These are phyloP conservation scores for Eurosta solidaginis DNA, from an alignment of 1,140 invertebrate genomes.

Conservation along the genomic window DNA sequence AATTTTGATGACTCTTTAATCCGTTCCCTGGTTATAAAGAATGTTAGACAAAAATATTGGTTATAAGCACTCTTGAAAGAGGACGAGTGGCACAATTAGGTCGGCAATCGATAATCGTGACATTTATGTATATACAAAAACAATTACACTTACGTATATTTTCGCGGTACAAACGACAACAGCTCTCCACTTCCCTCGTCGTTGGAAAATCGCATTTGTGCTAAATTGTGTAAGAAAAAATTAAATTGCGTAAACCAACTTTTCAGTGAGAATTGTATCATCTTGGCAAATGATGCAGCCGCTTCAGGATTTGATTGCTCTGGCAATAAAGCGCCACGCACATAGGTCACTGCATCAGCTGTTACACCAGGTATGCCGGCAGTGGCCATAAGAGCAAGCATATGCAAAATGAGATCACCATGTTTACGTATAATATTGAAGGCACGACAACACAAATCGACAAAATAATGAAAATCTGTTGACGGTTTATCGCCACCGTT, in stretches of 20 bases:
- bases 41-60: no score
- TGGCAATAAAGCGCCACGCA: conserved; percentile 87
- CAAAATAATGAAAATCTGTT: conserved; percentile 94
- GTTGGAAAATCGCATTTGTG: conserved; percentile 87
- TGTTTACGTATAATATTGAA: conserved; percentile 97
- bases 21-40: no score
- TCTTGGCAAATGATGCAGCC: conserved; percentile 86
- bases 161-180: conserved; percentile 91
- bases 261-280: conserved; percentile 89
- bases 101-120: no score
- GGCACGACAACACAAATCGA: conserved; percentile 96
- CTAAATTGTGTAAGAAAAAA: conserved; percentile 96
- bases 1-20: no score
- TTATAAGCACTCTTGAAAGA: no score
- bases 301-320: conserved; percentile 92
- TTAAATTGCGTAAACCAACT: conserved; percentile 94
- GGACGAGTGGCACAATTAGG: no score
- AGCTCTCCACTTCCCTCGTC: conserved; percentile 83
- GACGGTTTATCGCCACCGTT: conserved; percentile 95
- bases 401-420: conserved; percentile 88
- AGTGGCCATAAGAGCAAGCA: conserved; percentile 93
- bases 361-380: conserved; percentile 94
- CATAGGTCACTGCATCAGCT: conserved; percentile 87
- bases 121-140: neutral
- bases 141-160: conserved; percentile 78